Percentiles rank a stretch among this genome's conserved stretches.
These are phyloP conservation scores for Mungos mungo DNA, from an alignment of 2,113 vertebrate genomes.

Conservation along the genomic window DNA sequence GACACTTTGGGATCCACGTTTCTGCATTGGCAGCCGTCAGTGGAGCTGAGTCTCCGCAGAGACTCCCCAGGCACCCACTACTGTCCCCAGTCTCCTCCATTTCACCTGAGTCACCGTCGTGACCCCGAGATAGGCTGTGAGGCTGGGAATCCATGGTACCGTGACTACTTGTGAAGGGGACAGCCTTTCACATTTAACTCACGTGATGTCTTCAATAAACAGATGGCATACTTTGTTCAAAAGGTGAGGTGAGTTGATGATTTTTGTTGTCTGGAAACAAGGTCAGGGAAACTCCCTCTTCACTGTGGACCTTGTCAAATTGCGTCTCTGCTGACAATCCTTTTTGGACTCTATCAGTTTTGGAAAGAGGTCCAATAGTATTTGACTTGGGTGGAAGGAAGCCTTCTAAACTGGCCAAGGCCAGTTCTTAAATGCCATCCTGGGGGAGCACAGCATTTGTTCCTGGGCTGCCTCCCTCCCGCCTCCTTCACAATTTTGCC, in stretches of 20 bases:
- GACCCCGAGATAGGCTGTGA: background rate
- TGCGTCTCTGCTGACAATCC: background rate
- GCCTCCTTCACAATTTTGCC: background rate
- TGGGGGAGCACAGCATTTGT: rapidly evolving
- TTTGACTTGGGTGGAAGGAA: background rate
- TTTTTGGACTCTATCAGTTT: background rate
- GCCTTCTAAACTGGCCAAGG: background rate
- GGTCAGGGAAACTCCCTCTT: background rate
- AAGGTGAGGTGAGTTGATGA: background rate
- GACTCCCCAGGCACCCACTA: rapidly evolving
- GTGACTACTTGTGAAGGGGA: background rate
- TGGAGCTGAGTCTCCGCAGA: background rate
- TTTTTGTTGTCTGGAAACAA: background rate
- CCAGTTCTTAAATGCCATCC: background rate
- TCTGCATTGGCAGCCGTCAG: background rate
- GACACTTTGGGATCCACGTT: background rate
- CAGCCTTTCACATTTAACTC: background rate
- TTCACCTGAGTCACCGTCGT: background rate
- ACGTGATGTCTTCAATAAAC: background rate
- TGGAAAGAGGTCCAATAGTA: background rate
- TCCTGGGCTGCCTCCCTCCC: background rate
- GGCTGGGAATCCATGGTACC: background rate
- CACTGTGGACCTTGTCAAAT: rapidly evolving
- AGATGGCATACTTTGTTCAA: background rate
- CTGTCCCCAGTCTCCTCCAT: background rate